Conservation (phyloP, 2,113 vertebrate genomes). For the Mungos mungo region DNA sequence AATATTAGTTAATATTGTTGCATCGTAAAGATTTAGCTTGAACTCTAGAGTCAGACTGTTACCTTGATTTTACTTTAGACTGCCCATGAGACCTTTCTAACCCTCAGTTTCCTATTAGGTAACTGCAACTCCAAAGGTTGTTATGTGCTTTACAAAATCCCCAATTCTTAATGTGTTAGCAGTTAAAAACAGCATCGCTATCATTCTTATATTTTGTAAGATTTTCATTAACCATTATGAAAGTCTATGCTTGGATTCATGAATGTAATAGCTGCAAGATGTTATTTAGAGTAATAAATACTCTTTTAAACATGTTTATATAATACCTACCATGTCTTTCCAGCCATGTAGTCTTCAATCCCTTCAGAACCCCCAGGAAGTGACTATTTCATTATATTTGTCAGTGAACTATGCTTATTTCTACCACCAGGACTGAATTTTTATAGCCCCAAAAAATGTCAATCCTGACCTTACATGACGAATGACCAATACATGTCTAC, state of each 20-base stretch:
- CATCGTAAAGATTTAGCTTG: background rate
- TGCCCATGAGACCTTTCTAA: background rate
- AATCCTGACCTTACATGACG: background rate
- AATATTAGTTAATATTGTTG: background rate
- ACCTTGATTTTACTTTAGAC: background rate
- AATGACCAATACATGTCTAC: background rate
- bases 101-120: background rate
- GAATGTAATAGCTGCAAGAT: background rate
- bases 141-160: background rate
- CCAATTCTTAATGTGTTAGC: background rate
- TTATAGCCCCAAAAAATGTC: background rate
- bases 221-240: background rate
- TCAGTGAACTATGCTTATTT: background rate
- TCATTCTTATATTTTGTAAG: background rate
- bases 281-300: background rate
- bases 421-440: background rate
- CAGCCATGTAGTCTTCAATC: background rate
- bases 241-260: background rate
- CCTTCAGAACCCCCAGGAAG: background rate
- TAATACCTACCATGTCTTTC: background rate
- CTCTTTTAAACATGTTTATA: background rate
- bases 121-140: background rate
- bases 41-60: background rate
- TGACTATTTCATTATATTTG: background rate
- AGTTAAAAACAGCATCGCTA: background rate